These are phyloP conservation scores for Aphelinus certus DNA, from an alignment of 1,140 invertebrate species.

Conservation along the genomic window DNA sequence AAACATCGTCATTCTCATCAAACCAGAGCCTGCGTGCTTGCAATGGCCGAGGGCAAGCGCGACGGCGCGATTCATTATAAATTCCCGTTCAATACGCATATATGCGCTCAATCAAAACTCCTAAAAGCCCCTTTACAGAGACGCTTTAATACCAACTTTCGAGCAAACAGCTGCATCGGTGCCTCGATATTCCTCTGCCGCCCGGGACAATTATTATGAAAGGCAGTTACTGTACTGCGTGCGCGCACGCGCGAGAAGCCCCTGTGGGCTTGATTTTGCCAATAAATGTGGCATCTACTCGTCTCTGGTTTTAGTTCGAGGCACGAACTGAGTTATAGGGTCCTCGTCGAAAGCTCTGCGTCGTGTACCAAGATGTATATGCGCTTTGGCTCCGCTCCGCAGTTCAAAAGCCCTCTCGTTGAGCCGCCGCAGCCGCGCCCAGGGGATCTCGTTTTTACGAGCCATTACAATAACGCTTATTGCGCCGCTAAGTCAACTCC, in stretches of 20 bases:
- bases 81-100: too few relatives aligned
- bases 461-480: slow-evolving; percentile 25
- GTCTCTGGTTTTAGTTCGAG: background rate
- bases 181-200: background rate
- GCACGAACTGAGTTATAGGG: slow-evolving; percentile 14
- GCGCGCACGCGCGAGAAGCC: background rate
- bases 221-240: too few relatives aligned
- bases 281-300: background rate
- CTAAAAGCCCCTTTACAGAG: too few relatives aligned
- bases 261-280: background rate
- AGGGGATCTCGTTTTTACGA: slow-evolving; percentile 18
- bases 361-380: too few relatives aligned
- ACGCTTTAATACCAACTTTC: too few relatives aligned
- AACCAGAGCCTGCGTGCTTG: too few relatives aligned
- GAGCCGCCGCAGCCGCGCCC: background rate
- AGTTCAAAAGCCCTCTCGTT: too few relatives aligned
- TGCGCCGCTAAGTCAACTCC: slow-evolving; percentile 12
- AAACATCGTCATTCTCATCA: too few relatives aligned
- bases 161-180: background rate
- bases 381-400: too few relatives aligned
- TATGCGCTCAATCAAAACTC: too few relatives aligned
- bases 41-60: too few relatives aligned
- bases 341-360: slow-evolving; percentile 2
- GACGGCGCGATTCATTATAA: too few relatives aligned
- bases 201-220: background rate